Evolutionary conservation across 1,140 invertebrate species (phyloP).

Genomic region (Zelostemma sp.): DNA sequence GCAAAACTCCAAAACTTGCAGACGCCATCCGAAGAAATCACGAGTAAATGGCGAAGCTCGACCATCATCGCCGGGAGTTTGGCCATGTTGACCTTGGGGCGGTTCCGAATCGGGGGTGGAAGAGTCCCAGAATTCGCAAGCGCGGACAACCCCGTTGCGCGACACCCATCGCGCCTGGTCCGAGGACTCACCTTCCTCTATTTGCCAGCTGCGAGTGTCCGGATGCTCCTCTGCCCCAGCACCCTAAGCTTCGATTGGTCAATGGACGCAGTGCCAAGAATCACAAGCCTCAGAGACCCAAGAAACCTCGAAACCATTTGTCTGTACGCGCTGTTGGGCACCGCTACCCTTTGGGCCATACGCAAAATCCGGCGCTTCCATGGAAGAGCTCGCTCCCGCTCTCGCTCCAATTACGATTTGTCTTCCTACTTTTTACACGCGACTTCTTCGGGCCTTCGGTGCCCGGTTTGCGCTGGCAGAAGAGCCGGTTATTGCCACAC

Average conservation of each 20-base stretch:
- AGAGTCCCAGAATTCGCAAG: conserved; percentile 82
- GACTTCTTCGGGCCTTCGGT: conserved; percentile 37
- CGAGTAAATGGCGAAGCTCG: conserved; percentile 51
- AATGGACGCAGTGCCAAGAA: conserved; percentile 91
- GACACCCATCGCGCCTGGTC: conserved; percentile 78
- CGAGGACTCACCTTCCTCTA: conserved; percentile 88
- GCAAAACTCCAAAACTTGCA: no score
- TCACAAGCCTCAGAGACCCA: conserved; percentile 79
- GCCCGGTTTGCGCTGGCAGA: conserved; percentile 64
- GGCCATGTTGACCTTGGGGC: conserved; percentile 60
- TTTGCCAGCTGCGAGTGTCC: conserved; percentile 88
- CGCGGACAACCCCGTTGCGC: conserved; percentile 91
- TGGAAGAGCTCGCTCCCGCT: conserved; percentile 30
- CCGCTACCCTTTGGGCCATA: conserved; percentile 55
- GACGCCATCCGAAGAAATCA: conserved; percentile 23
- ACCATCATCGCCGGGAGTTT: conserved; percentile 62
- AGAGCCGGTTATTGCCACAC: conserved; percentile 65
- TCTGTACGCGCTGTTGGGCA: conserved; percentile 76
- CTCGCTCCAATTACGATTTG: conserved; percentile 41
- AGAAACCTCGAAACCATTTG: conserved; percentile 80
- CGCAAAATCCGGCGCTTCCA: conserved; percentile 48
- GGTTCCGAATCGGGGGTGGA: conserved; percentile 62
- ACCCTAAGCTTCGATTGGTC: conserved; percentile 95
- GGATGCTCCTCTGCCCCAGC: conserved; percentile 84
- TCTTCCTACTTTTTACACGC: conserved; percentile 47